Evolutionary conservation across 1,140 invertebrate species (phyloP), one percentile per base, ranked within the genome.

Genomic region (Eurosta solidaginis): DNA sequence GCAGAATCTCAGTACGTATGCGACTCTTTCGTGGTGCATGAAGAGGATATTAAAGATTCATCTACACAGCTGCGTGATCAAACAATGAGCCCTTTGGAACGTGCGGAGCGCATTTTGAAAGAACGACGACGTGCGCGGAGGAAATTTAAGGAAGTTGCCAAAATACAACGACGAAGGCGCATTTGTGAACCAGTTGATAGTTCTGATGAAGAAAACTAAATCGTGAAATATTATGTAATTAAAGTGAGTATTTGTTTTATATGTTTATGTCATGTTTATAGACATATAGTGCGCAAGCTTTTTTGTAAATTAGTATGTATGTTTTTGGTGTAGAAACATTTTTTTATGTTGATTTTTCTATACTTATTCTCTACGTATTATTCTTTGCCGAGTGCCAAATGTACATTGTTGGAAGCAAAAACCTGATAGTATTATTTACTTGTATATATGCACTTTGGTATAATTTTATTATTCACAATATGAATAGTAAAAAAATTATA

Each of bases 101-200:
- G 83, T n/a, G 86, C 86, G 1, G 86, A 87, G 74, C 79, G 80
- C 20, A 86, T 87, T 49, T 77, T 87, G 1, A 86, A 84, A 80
- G 80, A 84, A 74, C 63, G 80, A 36, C 78, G 83, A 3, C 80
- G 81, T 7, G 54, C 29, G 3, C 45, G 59, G n/a, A 50, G 52
- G 27, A 40, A 75, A 20, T 74, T 47, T 6, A 40, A 42, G 33
- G 2, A 44, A 12, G 74, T 45, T 33, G 78, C 50, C 10, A 22
- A 54, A 42, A 33, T 74, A n/a, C 29, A 73, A 54, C 40, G 47
- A 6, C 29, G 33, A 42, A 49, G 54, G 49, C 63, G 74, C 49
- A 54, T 79, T 33, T 12, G n/a, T 20, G 4, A 76, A 7, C 29
- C 73, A 29, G 6, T 40, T 10, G 78, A 79, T 33, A 79, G 78